These are phyloP conservation scores for Lagopus muta DNA, from an alignment of 2,113 vertebrate genomes.

Conservation along the genomic window DNA sequence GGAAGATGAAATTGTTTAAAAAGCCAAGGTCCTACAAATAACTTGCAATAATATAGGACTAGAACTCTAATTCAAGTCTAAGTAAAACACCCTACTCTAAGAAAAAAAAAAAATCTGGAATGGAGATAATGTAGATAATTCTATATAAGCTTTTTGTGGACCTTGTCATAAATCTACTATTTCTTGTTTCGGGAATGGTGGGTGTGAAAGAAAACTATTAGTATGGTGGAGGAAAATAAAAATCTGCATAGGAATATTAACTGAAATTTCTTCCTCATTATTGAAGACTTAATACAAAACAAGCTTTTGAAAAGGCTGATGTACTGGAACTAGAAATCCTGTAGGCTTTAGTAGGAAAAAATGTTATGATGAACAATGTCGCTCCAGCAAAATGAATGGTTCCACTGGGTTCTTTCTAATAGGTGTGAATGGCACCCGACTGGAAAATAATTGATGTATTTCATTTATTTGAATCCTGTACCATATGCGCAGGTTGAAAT, in stretches of 20 bases:
- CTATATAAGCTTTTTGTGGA: background rate
- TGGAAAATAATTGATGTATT: background rate
- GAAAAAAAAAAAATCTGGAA: background rate
- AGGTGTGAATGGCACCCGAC: background rate
- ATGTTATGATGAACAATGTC: background rate
- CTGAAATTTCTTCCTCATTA: background rate
- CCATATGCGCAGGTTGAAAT: background rate
- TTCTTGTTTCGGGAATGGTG: background rate
- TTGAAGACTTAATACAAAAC: background rate
- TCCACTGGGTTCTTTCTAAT: background rate
- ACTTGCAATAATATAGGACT: background rate
- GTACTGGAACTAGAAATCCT: background rate
- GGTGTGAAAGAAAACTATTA: background rate
- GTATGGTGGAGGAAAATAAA: background rate
- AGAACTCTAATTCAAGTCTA: background rate
- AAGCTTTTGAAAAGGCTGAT: background rate
- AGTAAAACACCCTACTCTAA: background rate
- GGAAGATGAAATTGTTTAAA: background rate
- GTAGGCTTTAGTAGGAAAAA: background rate
- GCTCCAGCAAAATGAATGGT: background rate
- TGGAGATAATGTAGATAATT: background rate
- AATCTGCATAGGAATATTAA: background rate
- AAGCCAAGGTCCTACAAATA: rapidly evolving
- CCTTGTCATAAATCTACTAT: background rate
- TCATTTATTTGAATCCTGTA: background rate